phyloP scores from a whole-genome alignment of 2,797 vertebrate species.

The Sebastes trivittatus region DNA sequence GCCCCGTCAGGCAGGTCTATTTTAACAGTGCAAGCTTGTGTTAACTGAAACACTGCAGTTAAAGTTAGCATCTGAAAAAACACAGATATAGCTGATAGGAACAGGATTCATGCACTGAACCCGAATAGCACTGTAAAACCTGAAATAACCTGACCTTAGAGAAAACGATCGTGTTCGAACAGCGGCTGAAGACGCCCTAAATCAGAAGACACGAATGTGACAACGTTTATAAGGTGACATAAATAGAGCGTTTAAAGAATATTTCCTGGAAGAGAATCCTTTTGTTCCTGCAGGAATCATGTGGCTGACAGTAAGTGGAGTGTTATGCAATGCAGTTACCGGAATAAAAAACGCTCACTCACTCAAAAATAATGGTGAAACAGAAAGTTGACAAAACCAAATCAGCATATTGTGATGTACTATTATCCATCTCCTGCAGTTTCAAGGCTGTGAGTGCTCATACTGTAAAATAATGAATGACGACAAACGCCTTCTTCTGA shows the following conservation, averaged over 20 bases:
- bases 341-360: background rate
- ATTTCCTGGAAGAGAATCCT: background rate
- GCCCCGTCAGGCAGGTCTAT: background rate
- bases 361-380: background rate
- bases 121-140: slow-evolving; percentile 3
- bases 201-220: background rate
- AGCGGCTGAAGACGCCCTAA: background rate
- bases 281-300: background rate
- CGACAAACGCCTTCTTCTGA: background rate
- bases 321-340: background rate
- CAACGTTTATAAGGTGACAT: slow-evolving; percentile 8
- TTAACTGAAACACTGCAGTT: background rate
- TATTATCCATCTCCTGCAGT: background rate
- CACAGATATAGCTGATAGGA: background rate
- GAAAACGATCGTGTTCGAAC: background rate
- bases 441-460: background rate
- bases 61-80: background rate
- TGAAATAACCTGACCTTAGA: slow-evolving; percentile 29
- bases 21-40: background rate
- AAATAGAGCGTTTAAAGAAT: slow-evolving; percentile 10
- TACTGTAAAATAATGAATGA: background rate
- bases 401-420: background rate
- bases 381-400: background rate
- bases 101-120: background rate
- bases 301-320: background rate